Conservation (phyloP, 2,113 vertebrate species). For the Oenanthe oenanthe region DNA sequence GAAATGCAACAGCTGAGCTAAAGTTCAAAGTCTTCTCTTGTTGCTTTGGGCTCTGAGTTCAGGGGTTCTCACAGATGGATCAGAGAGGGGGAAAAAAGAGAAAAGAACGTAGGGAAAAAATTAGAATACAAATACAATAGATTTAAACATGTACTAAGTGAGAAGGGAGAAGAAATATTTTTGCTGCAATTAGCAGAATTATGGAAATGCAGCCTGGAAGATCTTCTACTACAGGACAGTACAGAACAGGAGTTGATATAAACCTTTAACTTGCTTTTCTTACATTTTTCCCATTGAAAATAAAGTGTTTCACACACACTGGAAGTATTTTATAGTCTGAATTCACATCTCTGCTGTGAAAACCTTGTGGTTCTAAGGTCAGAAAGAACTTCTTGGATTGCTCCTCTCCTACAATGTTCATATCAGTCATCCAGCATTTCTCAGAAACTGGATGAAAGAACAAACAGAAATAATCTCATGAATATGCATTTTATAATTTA, state of each 20-base stretch:
- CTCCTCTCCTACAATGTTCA: not conserved
- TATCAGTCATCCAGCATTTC: not conserved
- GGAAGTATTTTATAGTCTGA: not conserved
- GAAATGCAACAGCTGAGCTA: not conserved
- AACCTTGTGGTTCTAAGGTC: not conserved
- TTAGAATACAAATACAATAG: not conserved
- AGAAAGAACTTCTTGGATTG: not conserved
- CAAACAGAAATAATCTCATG: not conserved
- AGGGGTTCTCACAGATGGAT: not conserved
- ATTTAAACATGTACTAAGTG: not conserved
- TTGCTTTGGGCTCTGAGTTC: not conserved
- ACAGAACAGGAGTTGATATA: not conserved
- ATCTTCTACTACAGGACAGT: accelerated
- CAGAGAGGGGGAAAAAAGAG: not conserved
- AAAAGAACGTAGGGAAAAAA: not conserved
- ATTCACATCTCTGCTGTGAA: not conserved
- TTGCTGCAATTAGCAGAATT: not conserved
- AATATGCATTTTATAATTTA: not conserved
- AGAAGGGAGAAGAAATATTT: not conserved
- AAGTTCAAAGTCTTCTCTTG: not conserved
- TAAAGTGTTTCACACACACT: not conserved
- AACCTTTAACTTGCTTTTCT: not conserved
- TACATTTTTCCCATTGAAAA: not conserved
- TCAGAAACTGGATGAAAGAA: not conserved
- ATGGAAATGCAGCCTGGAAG: not conserved